Percentiles rank a stretch among this genome's conserved stretches.
Evolutionary conservation across 2,797 vertebrate genomes (phyloP).

Genomic region (Lycodopsis pacificus): DNA sequence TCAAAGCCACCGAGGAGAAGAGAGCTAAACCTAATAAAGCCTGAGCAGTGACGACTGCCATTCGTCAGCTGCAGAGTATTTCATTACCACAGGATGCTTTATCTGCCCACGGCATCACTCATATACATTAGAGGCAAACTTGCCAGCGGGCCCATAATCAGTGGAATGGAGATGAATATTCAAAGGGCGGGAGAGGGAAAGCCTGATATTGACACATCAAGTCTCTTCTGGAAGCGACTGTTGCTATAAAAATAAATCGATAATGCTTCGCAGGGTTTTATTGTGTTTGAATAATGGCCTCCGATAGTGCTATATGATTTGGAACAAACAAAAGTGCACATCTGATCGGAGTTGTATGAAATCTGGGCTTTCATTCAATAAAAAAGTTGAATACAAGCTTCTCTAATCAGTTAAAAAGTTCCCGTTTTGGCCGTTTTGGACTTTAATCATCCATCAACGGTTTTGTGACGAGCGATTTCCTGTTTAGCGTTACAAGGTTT

Average conservation of each 20-base stretch:
- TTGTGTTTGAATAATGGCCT: constrained; percentile 42
- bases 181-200: not conserved
- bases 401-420: constrained; percentile 20
- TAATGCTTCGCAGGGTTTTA: constrained; percentile 18
- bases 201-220: constrained; percentile 43
- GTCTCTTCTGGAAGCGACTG: constrained; percentile 28
- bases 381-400: constrained; percentile 10
- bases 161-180: constrained; percentile 52
- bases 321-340: constrained; percentile 29
- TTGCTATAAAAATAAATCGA: constrained; percentile 36
- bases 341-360: constrained; percentile 16
- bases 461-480: constrained; percentile 15
- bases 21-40: constrained; percentile 64
- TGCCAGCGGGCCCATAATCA: constrained; percentile 45
- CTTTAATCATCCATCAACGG: constrained; percentile 25
- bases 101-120: constrained; percentile 50
- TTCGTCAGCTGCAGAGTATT: constrained; percentile 65
- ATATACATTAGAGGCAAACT: constrained; percentile 49
- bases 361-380: constrained; percentile 34
- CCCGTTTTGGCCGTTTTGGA: constrained; percentile 5
- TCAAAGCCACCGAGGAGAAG: constrained; percentile 45
- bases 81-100: constrained; percentile 63
- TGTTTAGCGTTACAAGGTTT: constrained; percentile 39
- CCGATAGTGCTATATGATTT: constrained; percentile 29
- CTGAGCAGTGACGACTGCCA: constrained; percentile 44